Base-by-base conservation (phyloP, 1,140 invertebrate genomes). In the Nasonia giraulti region DNA sequence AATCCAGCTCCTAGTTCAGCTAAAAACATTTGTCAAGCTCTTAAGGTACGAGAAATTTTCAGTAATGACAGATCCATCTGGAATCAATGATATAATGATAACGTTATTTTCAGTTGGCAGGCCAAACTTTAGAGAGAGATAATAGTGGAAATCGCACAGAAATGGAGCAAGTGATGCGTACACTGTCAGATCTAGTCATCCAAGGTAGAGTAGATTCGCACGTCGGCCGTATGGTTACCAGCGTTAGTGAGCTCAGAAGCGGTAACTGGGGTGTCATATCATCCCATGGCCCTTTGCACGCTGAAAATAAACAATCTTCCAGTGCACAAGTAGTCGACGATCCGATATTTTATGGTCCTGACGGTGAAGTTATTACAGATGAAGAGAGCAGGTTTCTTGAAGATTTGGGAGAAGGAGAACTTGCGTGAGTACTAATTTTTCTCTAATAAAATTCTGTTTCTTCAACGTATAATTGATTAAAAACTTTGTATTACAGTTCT, bases 1-100 rank as follows among this genome's bases (percentile, higher is more conserved):
- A 92, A 90, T 85, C 92, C 92, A n/a, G 91, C 88, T 2, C 89
- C 89, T 1, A 93, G 88, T 76, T 92, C 92, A 17, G 91, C 91
- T 7, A 94, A 94, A 86, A 91, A 92, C 81, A 92, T 93, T 68
- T 94, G 93, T 78, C 93, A 94, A 87, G 92, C 93, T 17, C 87
- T 94, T 3, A 94, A 94, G 87, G 93, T 92, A 88, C 23, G 55
- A 62, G 20, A 62, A 62, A 2, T 62, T 7, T n/a, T 62, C 3
- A 62, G 6, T n/a, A 20, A 62, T n/a, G 6, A n/a, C 1, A 7
- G 17, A n/a, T 62, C 55, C 4, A 62, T 6, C 20, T 62, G 17
- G 17, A 14, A 20, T 62, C 7, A 20, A 6, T 62, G n/a, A 62
- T 20, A 62, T 20, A n/a, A 10, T 71, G 27, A 31, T 12, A 33